Percentiles rank a stretch among this genome's conserved stretches.
Conservation (phyloP, 2,888 invertebrate genomes). For the Drosophila monieri region DNA sequence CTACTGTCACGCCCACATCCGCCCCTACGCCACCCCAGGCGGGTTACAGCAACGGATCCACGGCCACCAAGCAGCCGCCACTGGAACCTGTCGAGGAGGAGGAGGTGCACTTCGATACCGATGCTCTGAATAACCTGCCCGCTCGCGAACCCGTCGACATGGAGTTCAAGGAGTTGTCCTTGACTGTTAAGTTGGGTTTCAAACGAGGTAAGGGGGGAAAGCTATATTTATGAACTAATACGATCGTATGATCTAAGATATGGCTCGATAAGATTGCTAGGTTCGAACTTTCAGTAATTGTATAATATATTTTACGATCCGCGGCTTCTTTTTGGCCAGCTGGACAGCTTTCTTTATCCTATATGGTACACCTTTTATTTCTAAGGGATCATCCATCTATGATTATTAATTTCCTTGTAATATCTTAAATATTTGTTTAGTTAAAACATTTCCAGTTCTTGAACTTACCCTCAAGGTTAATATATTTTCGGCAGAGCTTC, state of each 20-base stretch:
- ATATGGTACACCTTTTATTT: too few relatives aligned
- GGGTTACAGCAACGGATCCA: slow-evolving; percentile 26
- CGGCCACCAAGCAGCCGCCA: slow-evolving; percentile 35
- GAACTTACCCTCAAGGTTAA: slow-evolving; percentile 35
- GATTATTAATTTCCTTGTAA: neutral
- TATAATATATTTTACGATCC: slow-evolving; percentile 23
- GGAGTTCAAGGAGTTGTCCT: slow-evolving; percentile 89
- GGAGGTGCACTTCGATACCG: slow-evolving; percentile 49
- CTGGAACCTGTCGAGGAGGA: slow-evolving; percentile 63
- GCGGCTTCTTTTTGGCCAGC: slow-evolving; percentile 57
- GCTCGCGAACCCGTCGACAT: slow-evolving; percentile 87
- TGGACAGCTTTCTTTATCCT: too few relatives aligned
- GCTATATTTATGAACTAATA: slow-evolving; percentile 15
- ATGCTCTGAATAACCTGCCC: slow-evolving; percentile 82
- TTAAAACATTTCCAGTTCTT: neutral
- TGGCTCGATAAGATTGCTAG: slow-evolving; percentile 71
- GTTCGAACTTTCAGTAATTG: slow-evolving; percentile 36
- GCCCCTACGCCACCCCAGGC: neutral
- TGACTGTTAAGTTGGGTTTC: slow-evolving; percentile 89
- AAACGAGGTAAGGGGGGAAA: slow-evolving; percentile 87
- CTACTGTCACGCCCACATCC: slow-evolving; percentile 14
- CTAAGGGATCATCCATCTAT: too few relatives aligned
- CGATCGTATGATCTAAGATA: slow-evolving; percentile 45
- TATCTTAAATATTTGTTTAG: neutral
- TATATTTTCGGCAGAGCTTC: slow-evolving; percentile 23